phyloP scores from a whole-genome alignment of 2,888 invertebrate species.

The Pemphredon lugubris region DNA sequence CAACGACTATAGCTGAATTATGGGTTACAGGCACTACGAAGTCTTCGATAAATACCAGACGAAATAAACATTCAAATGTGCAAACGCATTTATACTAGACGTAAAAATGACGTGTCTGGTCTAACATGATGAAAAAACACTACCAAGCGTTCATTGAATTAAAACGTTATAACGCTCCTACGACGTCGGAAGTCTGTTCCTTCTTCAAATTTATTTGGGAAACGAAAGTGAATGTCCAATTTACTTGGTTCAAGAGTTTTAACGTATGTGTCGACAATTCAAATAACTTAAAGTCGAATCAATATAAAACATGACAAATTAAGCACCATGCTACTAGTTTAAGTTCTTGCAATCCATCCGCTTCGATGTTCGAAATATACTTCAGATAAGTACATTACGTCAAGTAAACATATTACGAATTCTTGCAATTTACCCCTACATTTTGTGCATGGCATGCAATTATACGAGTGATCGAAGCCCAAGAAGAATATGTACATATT shows the following conservation, averaged over 20 bases:
- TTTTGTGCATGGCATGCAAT: slow-evolving; percentile 25
- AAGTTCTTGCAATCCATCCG: neutral
- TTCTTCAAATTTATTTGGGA: neutral
- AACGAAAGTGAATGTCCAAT: neutral
- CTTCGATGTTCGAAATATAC: neutral
- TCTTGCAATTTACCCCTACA: no score
- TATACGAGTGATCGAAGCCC: neutral
- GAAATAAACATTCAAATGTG: slow-evolving; percentile 19
- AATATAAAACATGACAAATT: neutral
- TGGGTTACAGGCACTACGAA: slow-evolving; percentile 26
- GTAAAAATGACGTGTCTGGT: slow-evolving; percentile 1
- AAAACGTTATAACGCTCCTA: slow-evolving; percentile 16
- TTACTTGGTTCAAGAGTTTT: slow-evolving; percentile 19
- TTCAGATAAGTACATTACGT: no score
- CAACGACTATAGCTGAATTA: slow-evolving; percentile 27
- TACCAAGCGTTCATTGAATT: slow-evolving; percentile 22
- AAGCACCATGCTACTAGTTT: no score
- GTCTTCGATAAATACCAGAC: slow-evolving; percentile 6
- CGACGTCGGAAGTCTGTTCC: neutral
- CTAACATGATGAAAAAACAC: neutral
- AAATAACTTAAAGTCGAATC: neutral
- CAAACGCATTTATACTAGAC: no score
- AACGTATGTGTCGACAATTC: neutral
- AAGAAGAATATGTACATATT: slow-evolving; percentile 3
- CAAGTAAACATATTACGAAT: no score